Conservation (phyloP, 2,888 invertebrate genomes). For the Odontocolon sp. region DNA sequence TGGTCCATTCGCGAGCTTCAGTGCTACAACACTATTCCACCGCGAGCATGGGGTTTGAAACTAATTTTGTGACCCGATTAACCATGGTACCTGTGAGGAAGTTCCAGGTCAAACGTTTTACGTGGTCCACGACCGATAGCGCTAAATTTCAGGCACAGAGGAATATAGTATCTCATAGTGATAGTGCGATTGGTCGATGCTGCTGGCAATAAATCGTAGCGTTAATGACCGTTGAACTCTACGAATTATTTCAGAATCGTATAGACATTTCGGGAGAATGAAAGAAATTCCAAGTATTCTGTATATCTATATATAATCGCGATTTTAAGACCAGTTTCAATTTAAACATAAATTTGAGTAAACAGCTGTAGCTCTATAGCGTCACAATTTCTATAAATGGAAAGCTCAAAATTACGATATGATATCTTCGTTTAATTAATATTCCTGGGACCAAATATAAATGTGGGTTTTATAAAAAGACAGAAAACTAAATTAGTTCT, state of each 20-base stretch:
- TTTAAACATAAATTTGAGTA: too few species aligned
- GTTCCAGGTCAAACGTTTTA: neutral
- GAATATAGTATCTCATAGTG: too few species aligned
- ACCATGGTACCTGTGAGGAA: constrained; percentile 3
- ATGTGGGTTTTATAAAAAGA: too few species aligned
- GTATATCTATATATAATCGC: neutral
- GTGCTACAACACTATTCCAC: neutral
- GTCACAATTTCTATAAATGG: too few species aligned
- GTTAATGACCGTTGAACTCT: neutral
- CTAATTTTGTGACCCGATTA: constrained; percentile 52
- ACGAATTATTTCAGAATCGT: constrained; percentile 8
- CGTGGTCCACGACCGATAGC: neutral
- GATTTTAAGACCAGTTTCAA: neutral
- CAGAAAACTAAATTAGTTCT: too few species aligned
- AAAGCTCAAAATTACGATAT: too few species aligned
- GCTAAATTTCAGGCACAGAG: too few species aligned
- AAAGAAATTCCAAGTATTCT: neutral
- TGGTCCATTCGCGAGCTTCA: constrained; percentile 2
- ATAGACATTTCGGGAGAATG: neutral
- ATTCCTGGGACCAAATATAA: too few species aligned
- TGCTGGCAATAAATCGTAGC: constrained; percentile 6
- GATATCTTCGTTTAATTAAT: too few species aligned
- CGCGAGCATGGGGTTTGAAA: constrained; percentile 16
- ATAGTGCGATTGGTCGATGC: neutral
- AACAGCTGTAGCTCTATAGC: too few species aligned